Conservation (phyloP, 2,113 vertebrate species). For the Neodontobutis hainanensis region DNA sequence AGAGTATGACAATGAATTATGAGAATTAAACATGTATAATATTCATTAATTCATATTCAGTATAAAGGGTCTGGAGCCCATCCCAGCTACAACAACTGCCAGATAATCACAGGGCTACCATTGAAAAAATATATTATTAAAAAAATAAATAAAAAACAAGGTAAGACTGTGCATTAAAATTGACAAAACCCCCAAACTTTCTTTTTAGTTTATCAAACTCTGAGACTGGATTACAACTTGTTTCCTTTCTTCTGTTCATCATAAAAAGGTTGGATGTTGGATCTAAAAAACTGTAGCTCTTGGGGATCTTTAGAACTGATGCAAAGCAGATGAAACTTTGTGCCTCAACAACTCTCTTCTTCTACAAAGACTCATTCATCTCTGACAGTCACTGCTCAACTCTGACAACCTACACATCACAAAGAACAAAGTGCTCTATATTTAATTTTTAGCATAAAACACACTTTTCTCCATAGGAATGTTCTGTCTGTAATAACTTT, state of each 20-base stretch:
- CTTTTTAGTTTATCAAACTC: constrained; percentile 35
- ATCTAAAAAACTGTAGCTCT: constrained; percentile 15
- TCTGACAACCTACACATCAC: constrained; percentile 43
- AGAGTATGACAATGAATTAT: too few relatives aligned
- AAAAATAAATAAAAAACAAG: too few relatives aligned
- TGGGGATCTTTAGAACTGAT: constrained; percentile 24
- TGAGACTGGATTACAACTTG: constrained; percentile 9
- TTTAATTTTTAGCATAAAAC: constrained; percentile 20
- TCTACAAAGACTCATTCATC: constrained; percentile 51
- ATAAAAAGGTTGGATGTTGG: constrained; percentile 3
- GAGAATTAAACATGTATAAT: too few relatives aligned
- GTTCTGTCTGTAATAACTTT: constrained; percentile 10
- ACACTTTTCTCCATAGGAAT: constrained; percentile 10
- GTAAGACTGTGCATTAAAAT: too few relatives aligned
- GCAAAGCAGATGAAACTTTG: constrained; percentile 50
- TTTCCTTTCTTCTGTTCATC: constrained; percentile 12
- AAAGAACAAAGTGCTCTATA: constrained; percentile 34
- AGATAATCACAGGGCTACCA: too few relatives aligned
- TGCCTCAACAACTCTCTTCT: constrained; percentile 31
- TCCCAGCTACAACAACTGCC: too few relatives aligned
- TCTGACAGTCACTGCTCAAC: constrained; percentile 29
- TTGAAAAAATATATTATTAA: too few relatives aligned
- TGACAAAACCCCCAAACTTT: constrained; percentile 12
- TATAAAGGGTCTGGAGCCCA: too few relatives aligned
- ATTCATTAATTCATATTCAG: too few relatives aligned